Conservation (phyloP, 2,888 invertebrate species). For the Heliconius ethilla region DNA sequence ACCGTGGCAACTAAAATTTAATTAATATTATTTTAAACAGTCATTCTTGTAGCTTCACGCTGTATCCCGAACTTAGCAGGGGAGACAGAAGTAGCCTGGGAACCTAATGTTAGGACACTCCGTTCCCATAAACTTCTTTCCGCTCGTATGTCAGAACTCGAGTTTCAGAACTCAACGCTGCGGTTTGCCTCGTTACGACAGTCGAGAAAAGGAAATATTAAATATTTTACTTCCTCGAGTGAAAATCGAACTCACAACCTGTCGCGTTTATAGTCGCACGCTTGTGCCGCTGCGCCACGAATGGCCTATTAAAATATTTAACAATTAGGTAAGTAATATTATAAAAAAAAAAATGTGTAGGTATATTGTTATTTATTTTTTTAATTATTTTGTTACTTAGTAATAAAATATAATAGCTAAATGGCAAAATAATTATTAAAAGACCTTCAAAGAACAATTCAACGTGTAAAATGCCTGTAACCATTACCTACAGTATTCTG, state of each 20-base stretch:
- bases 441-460: constrained; percentile 24
- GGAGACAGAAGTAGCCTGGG: background rate
- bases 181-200: no score
- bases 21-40: background rate
- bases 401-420: constrained; percentile 42
- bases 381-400: background rate
- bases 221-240: no score
- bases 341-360: background rate
- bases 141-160: background rate
- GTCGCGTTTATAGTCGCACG: no score
- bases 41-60: background rate
- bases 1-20: background rate
- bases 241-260: no score
- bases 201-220: no score
- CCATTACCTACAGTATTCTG: constrained; percentile 18
- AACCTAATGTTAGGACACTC: background rate
- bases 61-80: background rate
- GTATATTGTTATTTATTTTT: background rate
- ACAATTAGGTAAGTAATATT: no score
- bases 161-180: background rate
- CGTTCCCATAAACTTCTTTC: background rate
- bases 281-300: no score
- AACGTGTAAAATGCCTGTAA: constrained; percentile 25
- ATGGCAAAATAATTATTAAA: constrained; percentile 3
- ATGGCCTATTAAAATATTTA: no score